Evolutionary conservation across 1,140 invertebrate genomes (phyloP), one percentile per base, ranked within the genome.

Genomic region (Campoletis sonorensis): DNA sequence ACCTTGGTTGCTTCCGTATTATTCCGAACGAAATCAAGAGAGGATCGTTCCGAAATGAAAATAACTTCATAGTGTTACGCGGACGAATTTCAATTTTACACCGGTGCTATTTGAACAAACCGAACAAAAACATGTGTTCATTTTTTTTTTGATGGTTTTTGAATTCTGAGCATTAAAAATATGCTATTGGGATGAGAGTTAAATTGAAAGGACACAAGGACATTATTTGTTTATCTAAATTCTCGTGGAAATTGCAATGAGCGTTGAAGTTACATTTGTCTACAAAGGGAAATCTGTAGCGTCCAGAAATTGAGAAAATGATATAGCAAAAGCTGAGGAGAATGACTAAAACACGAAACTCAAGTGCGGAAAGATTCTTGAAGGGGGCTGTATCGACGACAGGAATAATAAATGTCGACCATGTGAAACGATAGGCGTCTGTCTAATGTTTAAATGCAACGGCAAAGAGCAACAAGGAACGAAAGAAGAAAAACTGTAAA

Each of bases 391-490:
- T 51, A 72, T 72, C 71, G 80, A 81, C 40, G 80, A 81, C 80
- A 81, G 72, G 33, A 75, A 40, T 81, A 73, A 81, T 61, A 73
- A 77, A 81, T 81, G 61, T 26, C 72, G 71, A 64, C 54, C 80
- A 81, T 45, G 51, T 81, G 80, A 77, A 77, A 54, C n/a, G 61
- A 77, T 77, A 61, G 18, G 54, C 18, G 51, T 64, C 23, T 64
- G 11, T 64, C 23, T 45, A 45, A 45, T 45, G 40, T 45, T 45
- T 11, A 45, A 45, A 45, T 45, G 40, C 61, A 64, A 27, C 10
- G 61, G 61, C 21, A 7, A 30, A 33, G n/a, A 23, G 26, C 23
- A 37, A 21, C 27, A 61, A 64, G 21, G 13, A 8, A 18, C 8
- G 27, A 37, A 61, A 37, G 27, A 64, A 51, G 58, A 77, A 77